Evolutionary conservation across 1,140 invertebrate species (phyloP).

Genomic region (Lineus longissimus): DNA sequence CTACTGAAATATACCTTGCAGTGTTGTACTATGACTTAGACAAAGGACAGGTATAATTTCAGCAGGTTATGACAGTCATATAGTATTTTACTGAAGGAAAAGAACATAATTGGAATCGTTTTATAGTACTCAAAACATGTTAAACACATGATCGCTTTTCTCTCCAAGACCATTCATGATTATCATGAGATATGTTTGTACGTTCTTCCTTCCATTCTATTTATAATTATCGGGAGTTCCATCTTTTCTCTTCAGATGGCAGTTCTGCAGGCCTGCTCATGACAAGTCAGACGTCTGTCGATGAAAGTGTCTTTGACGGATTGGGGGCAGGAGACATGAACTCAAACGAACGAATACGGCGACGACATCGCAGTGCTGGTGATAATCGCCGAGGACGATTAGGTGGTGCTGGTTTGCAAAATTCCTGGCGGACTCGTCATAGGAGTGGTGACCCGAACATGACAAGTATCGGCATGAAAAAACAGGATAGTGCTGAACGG

Average conservation of each 20-base stretch:
- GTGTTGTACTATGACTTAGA: too few relatives aligned
- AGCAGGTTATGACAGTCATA: too few relatives aligned
- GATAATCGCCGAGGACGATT: not conserved
- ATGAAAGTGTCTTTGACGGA: constrained; percentile 20
- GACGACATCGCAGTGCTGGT: constrained; percentile 46
- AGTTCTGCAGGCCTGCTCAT: constrained; percentile 64
- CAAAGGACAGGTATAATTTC: too few relatives aligned
- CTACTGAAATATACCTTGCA: too few relatives aligned
- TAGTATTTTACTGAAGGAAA: too few relatives aligned
- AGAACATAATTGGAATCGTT: too few relatives aligned
- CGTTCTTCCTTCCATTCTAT: too few relatives aligned
- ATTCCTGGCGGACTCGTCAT: constrained; percentile 31
- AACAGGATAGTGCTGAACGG: not conserved
- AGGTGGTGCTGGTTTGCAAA: constrained; percentile 24
- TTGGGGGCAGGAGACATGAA: constrained; percentile 14
- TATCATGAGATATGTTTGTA: too few relatives aligned
- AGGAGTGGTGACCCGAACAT: constrained; percentile 24
- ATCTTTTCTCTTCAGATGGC: constrained; percentile 51
- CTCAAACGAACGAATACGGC: constrained; percentile 26
- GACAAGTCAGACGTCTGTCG: constrained; percentile 41
- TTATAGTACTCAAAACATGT: too few relatives aligned
- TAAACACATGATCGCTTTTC: too few relatives aligned
- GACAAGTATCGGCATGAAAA: not conserved
- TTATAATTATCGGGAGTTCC: too few relatives aligned
- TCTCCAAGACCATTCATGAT: too few relatives aligned